These are phyloP conservation scores for Epicauta chinensis DNA, from an alignment of 1,140 invertebrate species.

Conservation along the genomic window DNA sequence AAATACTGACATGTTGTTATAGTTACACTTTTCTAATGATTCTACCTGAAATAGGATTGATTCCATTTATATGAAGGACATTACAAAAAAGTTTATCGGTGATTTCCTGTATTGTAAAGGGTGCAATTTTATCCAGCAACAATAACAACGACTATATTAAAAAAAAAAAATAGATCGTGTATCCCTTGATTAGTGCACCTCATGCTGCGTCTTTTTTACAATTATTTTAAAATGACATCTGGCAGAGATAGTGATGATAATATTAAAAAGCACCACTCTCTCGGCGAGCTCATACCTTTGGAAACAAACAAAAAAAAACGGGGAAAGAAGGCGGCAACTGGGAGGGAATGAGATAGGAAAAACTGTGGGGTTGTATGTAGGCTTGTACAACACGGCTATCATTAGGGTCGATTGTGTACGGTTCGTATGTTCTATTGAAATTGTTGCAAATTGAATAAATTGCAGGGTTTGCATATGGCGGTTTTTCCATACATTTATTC, in stretches of 20 bases:
- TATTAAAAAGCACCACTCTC: slow-evolving; percentile 5
- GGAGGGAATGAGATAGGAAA: too few relatives aligned
- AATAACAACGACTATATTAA: too few relatives aligned
- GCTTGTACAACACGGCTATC: slow-evolving; percentile 3
- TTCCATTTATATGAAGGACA: too few relatives aligned
- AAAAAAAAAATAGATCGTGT: too few relatives aligned
- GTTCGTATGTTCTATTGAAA: slow-evolving; percentile 6
- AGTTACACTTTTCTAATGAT: slow-evolving; percentile 10
- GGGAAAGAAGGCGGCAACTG: too few relatives aligned
- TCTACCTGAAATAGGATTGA: not conserved
- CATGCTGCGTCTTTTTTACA: slow-evolving; percentile 3
- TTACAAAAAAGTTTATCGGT: too few relatives aligned
- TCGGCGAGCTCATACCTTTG: slow-evolving; percentile 2
- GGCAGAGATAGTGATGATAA: slow-evolving; percentile 4
- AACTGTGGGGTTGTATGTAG: not conserved
- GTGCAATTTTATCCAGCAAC: too few relatives aligned
- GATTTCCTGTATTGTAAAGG: too few relatives aligned
- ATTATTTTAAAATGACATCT: slow-evolving; percentile 6
- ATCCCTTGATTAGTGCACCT: not conserved
- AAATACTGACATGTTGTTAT: slow-evolving; percentile 14
- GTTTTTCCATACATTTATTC: not conserved
- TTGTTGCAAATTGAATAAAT: slow-evolving; percentile 17
- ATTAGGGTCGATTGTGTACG: slow-evolving; percentile 14
- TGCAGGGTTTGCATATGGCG: slow-evolving; percentile 11
- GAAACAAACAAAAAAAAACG: slow-evolving; percentile 4